These are phyloP conservation scores for Rana temporaria DNA, from an alignment of 2,113 vertebrate genomes.

Conservation along the genomic window DNA sequence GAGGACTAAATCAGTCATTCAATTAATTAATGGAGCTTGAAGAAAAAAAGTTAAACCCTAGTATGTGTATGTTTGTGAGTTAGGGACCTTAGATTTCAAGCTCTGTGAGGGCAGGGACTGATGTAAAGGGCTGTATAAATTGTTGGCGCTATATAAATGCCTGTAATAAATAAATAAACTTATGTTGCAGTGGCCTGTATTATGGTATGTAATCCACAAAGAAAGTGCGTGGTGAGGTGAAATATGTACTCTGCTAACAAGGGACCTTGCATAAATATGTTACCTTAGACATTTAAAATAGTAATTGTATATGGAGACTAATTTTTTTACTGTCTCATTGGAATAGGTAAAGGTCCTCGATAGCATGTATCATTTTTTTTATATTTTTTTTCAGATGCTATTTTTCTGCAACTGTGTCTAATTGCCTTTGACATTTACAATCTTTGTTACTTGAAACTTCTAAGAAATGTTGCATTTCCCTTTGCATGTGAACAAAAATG, in stretches of 20 bases:
- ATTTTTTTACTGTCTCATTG: neutral
- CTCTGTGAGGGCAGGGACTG: no score
- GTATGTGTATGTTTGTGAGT: no score
- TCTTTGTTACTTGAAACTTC: slow-evolving; percentile 44
- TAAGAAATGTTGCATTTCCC: slow-evolving; percentile 43
- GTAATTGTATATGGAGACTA: slow-evolving; percentile 4
- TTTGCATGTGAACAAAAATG: slow-evolving; percentile 49
- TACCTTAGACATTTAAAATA: neutral
- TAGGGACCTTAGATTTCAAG: no score
- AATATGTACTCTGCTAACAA: no score
- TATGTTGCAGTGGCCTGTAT: no score
- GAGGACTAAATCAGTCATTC: no score
- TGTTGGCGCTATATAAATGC: no score
- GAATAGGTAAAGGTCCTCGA: slow-evolving; percentile 17
- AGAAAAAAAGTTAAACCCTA: no score
- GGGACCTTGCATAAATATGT: neutral
- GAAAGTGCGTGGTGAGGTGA: neutral
- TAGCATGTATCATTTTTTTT: slow-evolving; percentile 23
- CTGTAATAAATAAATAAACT: no score
- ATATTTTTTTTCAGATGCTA: slow-evolving; percentile 28
- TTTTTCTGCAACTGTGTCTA: slow-evolving; percentile 37
- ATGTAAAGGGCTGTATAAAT: no score
- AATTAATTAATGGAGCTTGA: no score
- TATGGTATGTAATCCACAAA: no score
- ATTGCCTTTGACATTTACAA: slow-evolving; percentile 53